Evolutionary conservation across 2,888 invertebrate genomes (phyloP).

Genomic region (Hydropsyche betteni): DNA sequence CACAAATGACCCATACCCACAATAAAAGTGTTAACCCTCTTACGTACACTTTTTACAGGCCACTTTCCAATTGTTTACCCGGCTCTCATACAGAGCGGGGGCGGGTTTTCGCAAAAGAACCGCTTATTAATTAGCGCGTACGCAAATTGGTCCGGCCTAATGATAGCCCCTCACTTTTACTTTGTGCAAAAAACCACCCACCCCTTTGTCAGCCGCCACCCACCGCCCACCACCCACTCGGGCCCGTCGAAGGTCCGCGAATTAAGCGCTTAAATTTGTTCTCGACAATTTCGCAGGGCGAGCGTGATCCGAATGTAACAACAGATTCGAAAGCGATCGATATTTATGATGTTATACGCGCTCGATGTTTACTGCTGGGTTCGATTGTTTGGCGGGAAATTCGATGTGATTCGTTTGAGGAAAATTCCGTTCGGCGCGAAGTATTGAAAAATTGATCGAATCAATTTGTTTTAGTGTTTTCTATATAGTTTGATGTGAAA

Average conservation of each 20-base stretch:
- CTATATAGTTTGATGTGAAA: no score
- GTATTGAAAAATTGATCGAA: no score
- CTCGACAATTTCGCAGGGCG: slow-evolving; percentile 17
- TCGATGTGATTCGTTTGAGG: no score
- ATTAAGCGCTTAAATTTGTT: slow-evolving; percentile 27
- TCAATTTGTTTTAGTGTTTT: no score
- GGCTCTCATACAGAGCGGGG: background rate
- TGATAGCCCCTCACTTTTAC: slow-evolving; percentile 28
- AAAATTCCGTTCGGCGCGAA: no score
- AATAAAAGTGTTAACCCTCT: no score
- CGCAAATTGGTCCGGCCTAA: slow-evolving; percentile 26
- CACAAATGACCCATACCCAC: no score
- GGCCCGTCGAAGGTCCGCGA: background rate
- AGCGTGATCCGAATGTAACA: slow-evolving; percentile 23
- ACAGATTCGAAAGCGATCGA: slow-evolving; percentile 21
- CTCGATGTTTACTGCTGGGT: no score
- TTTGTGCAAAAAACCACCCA: slow-evolving; percentile 20
- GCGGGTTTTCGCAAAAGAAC: slow-evolving; percentile 1
- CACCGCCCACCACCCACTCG: no score
- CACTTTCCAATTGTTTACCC: slow-evolving; percentile 31
- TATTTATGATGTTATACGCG: background rate
- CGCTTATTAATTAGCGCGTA: slow-evolving; percentile 28
- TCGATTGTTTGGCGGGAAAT: no score
- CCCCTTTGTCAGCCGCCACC: background rate
- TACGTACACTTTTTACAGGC: slow-evolving; percentile 19